Base-by-base conservation (phyloP, 2,113 vertebrate species). In the Otis tarda region DNA sequence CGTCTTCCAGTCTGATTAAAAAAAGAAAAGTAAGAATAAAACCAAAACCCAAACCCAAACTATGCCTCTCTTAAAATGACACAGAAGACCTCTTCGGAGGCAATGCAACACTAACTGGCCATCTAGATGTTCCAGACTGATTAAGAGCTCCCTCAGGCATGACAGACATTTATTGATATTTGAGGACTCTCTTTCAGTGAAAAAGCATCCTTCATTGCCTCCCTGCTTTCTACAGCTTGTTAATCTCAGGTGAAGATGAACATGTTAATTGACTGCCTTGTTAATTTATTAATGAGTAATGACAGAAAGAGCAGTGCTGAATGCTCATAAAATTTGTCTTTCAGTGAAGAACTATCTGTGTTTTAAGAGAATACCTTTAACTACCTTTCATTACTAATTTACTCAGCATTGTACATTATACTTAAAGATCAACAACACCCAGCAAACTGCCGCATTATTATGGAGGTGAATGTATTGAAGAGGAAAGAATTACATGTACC, bases 241-340 rank as follows among this genome's bases (percentile, higher is more conserved):
- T 96, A 97, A 77, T 96, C 88, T 85, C 45, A 69, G 91, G 89
- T 95, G 86, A 96, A 92, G 60, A 93, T 37, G 77, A 97, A 93
- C 82, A 56, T 73, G 80, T 76, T 94, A 97, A 97, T 96, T 97
- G 91, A 83, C 82, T 94, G 28, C 45, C 88, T 85, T 75, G 61
- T 83, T 97, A 92, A 97, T 95, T 97, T 97, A 97, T 98, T 98
- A 86, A 98, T 12, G 86, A 78, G 64, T 86, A 94, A 94, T 60
- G 93, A 96, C 90, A 97, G 96, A 93, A 93, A 39, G 74, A 90
- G 69, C 64, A 87, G 74, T 57, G 60, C 49, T 91, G 92, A 95
- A 95, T 79, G 84, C 64, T 83, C 55, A 85, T 76, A 87, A 96
- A 95, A 91, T 94, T 83, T 1, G 6, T 91, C 91, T 89, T 95